These are phyloP conservation scores for Phylloscopus trochiloides DNA, from an alignment of 2,113 vertebrate species.

Conservation along the genomic window DNA sequence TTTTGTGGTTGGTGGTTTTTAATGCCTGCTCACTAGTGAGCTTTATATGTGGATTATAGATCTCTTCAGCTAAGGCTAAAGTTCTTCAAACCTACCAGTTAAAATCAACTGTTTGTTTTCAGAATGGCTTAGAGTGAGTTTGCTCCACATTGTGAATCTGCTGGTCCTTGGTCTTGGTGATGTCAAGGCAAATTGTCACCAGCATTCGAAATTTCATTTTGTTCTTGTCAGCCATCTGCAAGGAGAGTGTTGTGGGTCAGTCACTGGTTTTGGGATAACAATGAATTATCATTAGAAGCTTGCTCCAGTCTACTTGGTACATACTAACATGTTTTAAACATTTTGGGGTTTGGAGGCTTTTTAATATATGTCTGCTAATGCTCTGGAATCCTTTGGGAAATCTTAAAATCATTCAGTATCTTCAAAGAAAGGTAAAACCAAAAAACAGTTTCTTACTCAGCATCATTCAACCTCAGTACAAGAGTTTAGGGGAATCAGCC, in stretches of 20 bases:
- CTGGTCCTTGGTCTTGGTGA: background rate
- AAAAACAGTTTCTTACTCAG: background rate
- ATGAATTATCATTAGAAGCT: background rate
- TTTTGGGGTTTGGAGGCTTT: fast-evolving
- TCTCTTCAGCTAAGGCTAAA: background rate
- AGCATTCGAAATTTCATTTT: background rate
- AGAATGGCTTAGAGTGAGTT: background rate
- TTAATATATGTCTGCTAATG: constrained; percentile 16
- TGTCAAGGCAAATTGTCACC: background rate
- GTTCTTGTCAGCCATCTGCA: background rate
- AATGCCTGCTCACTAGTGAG: background rate
- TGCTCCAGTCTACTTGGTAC: background rate
- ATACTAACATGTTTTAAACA: background rate
- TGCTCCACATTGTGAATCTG: background rate
- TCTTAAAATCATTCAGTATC: background rate
- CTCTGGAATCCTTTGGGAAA: constrained; percentile 21
- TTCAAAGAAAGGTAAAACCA: background rate
- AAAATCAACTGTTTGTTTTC: background rate
- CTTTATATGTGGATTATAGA: background rate
- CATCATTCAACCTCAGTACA: background rate
- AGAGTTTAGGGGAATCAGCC: background rate
- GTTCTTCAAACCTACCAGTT: background rate
- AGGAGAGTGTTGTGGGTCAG: background rate
- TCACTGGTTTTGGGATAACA: constrained; percentile 26
- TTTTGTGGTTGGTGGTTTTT: background rate